Evolutionary conservation across 1,140 invertebrate genomes (phyloP).

Genomic region (Sinonovacula constricta): DNA sequence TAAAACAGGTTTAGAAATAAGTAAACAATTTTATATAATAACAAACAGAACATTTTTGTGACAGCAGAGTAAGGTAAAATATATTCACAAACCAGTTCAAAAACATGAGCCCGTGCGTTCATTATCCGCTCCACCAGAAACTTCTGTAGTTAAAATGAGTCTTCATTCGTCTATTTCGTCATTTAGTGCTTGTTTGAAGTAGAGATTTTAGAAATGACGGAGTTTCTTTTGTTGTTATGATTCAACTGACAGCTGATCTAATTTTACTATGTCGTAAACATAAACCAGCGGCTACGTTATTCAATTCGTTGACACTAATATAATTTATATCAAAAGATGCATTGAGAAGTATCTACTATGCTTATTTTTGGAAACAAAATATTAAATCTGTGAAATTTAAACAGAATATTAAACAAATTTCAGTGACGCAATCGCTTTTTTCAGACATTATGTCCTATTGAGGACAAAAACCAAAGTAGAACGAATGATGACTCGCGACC

Average conservation of each 20-base stretch:
- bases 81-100: constrained; percentile 59
- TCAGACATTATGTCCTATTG: too few relatives aligned
- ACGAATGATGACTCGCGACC: too few relatives aligned
- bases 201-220: constrained; percentile 39
- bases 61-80: too few relatives aligned
- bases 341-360: neutral
- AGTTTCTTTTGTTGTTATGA: constrained; percentile 36
- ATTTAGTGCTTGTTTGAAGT: neutral
- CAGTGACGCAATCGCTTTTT: too few relatives aligned
- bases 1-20: too few relatives aligned
- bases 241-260: constrained; percentile 41
- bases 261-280: constrained; percentile 35
- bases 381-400: too few relatives aligned
- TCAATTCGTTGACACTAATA: neutral
- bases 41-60: too few relatives aligned
- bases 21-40: too few relatives aligned
- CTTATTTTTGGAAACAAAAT: neutral
- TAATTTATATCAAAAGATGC: neutral
- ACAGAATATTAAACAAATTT: too few relatives aligned
- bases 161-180: neutral
- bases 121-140: constrained; percentile 39
- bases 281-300: neutral
- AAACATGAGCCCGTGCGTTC: constrained; percentile 62
- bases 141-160: neutral
- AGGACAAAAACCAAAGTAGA: too few relatives aligned